These are phyloP conservation scores for Gulo gulo DNA, from an alignment of 2,113 vertebrate genomes.

Conservation along the genomic window DNA sequence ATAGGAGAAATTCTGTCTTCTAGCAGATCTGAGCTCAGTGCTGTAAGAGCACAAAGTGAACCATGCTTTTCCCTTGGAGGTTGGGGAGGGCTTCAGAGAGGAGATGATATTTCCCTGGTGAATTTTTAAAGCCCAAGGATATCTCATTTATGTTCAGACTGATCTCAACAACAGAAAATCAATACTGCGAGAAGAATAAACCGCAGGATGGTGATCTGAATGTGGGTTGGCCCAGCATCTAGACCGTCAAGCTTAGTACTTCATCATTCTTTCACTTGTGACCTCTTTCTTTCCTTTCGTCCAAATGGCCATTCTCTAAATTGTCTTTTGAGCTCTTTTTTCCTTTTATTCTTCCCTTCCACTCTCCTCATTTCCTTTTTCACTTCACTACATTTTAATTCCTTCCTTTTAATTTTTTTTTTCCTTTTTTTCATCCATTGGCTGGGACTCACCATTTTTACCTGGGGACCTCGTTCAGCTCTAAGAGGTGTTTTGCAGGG, in stretches of 20 bases:
- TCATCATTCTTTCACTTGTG: not conserved
- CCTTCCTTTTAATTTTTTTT: not conserved
- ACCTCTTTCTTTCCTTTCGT: not conserved
- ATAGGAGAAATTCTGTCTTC: not conserved
- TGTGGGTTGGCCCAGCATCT: not conserved
- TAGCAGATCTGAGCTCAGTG: not conserved
- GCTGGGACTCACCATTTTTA: not conserved
- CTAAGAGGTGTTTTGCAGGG: not conserved
- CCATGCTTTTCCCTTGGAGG: not conserved
- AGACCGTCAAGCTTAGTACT: not conserved
- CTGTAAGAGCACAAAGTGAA: not conserved
- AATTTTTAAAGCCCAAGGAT: not conserved
- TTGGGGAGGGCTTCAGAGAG: not conserved
- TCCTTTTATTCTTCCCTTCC: not conserved
- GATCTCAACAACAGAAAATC: not conserved
- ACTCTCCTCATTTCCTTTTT: not conserved
- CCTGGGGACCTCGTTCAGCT: not conserved
- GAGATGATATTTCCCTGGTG: not conserved
- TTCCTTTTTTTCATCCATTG: not conserved
- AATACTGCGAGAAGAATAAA: not conserved
- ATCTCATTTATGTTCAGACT: not conserved
- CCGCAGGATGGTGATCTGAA: not conserved
- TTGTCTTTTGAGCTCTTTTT: not conserved
- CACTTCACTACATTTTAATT: not conserved
- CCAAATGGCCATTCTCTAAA: not conserved